Conservation (phyloP, 2,113 vertebrate genomes). For the Peucedramus taeniatus region DNA sequence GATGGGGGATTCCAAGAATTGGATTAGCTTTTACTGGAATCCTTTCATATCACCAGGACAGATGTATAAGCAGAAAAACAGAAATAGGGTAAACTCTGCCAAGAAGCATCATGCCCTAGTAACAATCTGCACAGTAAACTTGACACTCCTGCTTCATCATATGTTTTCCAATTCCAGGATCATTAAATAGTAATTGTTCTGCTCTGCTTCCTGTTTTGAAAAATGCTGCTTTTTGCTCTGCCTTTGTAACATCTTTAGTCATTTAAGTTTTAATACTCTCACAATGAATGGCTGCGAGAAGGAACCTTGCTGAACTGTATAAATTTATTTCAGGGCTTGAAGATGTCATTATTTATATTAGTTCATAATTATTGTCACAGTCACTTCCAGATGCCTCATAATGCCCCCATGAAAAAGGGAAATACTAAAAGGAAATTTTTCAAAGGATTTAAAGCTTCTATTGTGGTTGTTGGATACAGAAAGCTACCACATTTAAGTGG, state of each 20-base stretch:
- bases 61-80: slow-evolving; percentile 40
- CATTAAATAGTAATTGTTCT: slow-evolving; percentile 55
- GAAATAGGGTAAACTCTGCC: slow-evolving; percentile 44
- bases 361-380: slow-evolving; percentile 6
- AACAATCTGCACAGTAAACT: not conserved
- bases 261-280: slow-evolving; percentile 39
- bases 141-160: slow-evolving; percentile 34
- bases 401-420: not conserved
- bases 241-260: slow-evolving; percentile 41
- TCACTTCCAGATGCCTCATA: not conserved
- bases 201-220: slow-evolving; percentile 53
- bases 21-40: slow-evolving; percentile 33
- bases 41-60: not conserved
- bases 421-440: slow-evolving; percentile 5
- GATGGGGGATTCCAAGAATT: slow-evolving; percentile 6
- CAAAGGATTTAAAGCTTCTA: not conserved
- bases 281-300: not conserved
- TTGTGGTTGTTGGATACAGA: not conserved
- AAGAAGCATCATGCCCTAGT: slow-evolving; percentile 10
- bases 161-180: slow-evolving; percentile 35
- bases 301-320: not conserved
- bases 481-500: not conserved
- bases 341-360: slow-evolving; percentile 31
- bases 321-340: slow-evolving; percentile 20
- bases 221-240: slow-evolving; percentile 37